These are phyloP conservation scores for Entomobrya proxima DNA, from an alignment of 2,888 invertebrate species.

Conservation along the genomic window DNA sequence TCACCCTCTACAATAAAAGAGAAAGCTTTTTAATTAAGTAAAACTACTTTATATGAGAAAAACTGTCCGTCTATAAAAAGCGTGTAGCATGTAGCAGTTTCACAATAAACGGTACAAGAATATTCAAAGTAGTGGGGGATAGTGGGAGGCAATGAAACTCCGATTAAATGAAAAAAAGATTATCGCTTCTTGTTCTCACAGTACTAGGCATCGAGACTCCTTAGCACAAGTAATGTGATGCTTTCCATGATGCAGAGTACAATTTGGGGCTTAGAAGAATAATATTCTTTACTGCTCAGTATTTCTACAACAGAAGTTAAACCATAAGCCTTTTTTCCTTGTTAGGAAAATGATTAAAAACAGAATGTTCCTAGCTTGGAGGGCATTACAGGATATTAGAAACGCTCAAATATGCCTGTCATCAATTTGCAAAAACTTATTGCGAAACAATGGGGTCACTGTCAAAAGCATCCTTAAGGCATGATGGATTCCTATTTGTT, in stretches of 20 bases:
- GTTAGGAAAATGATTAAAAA: not conserved
- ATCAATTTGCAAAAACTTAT: not conserved
- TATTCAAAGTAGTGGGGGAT: not conserved
- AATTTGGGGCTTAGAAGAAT: not conserved
- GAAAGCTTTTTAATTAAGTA: slow-evolving; percentile 42
- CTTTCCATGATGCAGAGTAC: slow-evolving; percentile 1
- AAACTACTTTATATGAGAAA: not conserved
- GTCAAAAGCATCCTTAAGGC: not conserved
- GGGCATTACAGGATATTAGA: not conserved
- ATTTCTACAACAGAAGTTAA: not conserved
- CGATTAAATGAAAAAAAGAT: slow-evolving; percentile 42
- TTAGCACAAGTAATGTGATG: not conserved
- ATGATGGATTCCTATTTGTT: no score
- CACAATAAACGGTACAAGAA: not conserved
- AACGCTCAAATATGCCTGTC: not conserved
- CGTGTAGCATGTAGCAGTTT: not conserved
- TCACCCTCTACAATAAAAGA: not conserved
- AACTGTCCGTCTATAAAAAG: not conserved
- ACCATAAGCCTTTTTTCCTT: not conserved
- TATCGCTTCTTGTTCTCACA: slow-evolving; percentile 7
- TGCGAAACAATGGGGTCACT: not conserved
- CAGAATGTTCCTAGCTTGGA: not conserved
- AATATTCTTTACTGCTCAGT: not conserved
- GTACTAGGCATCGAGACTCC: no score
- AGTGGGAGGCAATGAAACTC: slow-evolving; percentile 23